Evolutionary conservation across 2,113 vertebrate species (phyloP).

Genomic region (Antennarius striatus): DNA sequence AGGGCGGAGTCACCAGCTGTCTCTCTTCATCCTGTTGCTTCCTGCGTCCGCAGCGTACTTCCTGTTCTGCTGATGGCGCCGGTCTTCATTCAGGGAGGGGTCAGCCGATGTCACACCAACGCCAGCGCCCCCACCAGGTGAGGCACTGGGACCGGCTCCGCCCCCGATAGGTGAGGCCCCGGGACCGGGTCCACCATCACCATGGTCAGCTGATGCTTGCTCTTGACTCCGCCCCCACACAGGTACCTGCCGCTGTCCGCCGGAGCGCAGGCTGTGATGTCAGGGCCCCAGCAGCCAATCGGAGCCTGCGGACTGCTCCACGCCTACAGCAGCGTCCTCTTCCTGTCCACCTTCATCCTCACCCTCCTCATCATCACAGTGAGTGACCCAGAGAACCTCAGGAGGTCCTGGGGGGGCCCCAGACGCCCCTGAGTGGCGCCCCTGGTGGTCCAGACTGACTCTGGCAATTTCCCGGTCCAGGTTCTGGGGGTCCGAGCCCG

Average conservation of each 20-base stretch:
- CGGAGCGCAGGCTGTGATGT: constrained; percentile 56
- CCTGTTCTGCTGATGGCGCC: constrained; percentile 86
- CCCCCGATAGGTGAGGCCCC: constrained; percentile 79
- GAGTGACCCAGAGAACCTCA: constrained; percentile 33
- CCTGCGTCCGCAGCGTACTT: constrained; percentile 72
- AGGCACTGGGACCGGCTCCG: no score
- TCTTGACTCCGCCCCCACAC: background rate
- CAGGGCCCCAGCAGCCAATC: constrained; percentile 20
- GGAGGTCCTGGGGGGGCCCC: no score
- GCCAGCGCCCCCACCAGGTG: constrained; percentile 72
- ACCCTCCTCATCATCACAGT: constrained; percentile 85
- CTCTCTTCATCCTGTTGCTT: background rate
- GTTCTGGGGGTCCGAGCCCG: constrained; percentile 81
- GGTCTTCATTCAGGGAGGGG: constrained; percentile 82
- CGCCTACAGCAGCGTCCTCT: constrained; percentile 79
- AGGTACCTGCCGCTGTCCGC: constrained; percentile 88
- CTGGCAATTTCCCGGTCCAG: constrained; percentile 58
- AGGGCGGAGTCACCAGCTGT: no score
- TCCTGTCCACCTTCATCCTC: constrained; percentile 83
- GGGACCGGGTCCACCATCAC: no score
- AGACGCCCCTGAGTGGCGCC: no score
- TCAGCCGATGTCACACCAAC: constrained; percentile 83
- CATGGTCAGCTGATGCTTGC: no score
- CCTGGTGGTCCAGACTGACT: no score
- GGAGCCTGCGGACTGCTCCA: constrained; percentile 74